phyloP scores from a whole-genome alignment of 2,797 vertebrate genomes.

The Rhinella marina region DNA sequence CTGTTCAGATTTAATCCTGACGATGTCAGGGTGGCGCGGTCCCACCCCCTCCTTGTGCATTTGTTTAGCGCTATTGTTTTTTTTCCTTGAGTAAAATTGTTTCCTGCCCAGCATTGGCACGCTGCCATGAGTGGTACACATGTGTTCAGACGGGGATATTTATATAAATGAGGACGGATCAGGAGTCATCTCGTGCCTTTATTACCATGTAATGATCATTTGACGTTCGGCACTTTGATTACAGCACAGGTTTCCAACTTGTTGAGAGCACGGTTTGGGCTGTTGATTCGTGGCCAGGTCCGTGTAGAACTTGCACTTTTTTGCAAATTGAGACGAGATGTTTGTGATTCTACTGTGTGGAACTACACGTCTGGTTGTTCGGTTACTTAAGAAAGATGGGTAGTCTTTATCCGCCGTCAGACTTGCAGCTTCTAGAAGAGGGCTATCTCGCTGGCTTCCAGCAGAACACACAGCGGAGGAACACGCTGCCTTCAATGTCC shows the following conservation, averaged over 20 bases:
- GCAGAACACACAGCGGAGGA: conserved; percentile 35
- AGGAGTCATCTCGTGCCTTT: conserved; percentile 27
- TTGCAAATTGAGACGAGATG: neutral
- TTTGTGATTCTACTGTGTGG: neutral
- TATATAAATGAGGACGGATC: conserved; percentile 22
- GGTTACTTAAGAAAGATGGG: neutral
- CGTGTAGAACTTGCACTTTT: neutral
- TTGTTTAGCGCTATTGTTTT: conserved; percentile 34
- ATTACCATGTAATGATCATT: conserved; percentile 33
- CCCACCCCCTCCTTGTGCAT: conserved; percentile 63
- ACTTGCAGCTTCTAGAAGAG: conserved; percentile 3
- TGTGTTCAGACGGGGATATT: conserved; percentile 36
- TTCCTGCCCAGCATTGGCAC: conserved; percentile 48
- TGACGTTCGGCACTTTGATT: neutral
- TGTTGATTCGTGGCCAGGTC: neutral
- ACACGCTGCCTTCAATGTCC: conserved; percentile 60
- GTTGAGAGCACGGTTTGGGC: neutral
- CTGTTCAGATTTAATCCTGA: conserved; percentile 90
- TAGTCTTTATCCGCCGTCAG: neutral
- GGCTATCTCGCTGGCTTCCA: conserved; percentile 11
- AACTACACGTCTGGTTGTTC: neutral
- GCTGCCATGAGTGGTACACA: conserved; percentile 22
- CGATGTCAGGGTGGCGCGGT: conserved; percentile 80
- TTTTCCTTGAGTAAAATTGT: neutral
- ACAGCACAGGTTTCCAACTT: neutral